A percentile compares a stretch with the other conserved stretches of the same genome.
Evolutionary conservation across 2,888 invertebrate species (phyloP).

Genomic region (Chrysopilus asiliformis): DNA sequence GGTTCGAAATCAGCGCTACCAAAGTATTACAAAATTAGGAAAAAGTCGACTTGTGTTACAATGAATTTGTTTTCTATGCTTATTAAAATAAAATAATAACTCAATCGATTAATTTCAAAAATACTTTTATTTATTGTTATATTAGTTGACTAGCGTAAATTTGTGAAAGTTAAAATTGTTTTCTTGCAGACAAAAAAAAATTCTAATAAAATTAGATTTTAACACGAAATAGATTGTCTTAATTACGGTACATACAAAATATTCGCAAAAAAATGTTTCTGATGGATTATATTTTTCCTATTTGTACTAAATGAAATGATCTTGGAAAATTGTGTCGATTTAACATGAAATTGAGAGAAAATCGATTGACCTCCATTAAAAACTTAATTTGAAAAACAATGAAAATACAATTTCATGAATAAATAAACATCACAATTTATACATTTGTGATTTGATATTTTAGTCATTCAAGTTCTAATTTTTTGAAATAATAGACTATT

Average conservation of each 20-base stretch:
- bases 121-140: conserved; percentile 8
- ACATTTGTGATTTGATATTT: too few species aligned
- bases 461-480: too few species aligned
- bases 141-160: conserved; percentile 11
- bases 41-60: too few species aligned
- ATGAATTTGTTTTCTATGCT: too few species aligned
- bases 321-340: not conserved
- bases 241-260: not conserved
- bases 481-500: too few species aligned
- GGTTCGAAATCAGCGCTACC: too few species aligned
- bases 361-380: too few species aligned
- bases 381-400: too few species aligned
- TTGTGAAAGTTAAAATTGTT: not conserved
- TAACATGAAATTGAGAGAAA: too few species aligned
- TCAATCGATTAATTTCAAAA: not conserved
- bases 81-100: not conserved
- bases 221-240: not conserved
- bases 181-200: not conserved
- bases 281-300: not conserved
- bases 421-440: too few species aligned
- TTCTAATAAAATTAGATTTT: not conserved
- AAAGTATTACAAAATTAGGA: too few species aligned
- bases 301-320: conserved; percentile 1
- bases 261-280: not conserved
- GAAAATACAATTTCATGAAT: too few species aligned